Conservation (phyloP, 2,113 vertebrate genomes). For the Clarias magur region DNA sequence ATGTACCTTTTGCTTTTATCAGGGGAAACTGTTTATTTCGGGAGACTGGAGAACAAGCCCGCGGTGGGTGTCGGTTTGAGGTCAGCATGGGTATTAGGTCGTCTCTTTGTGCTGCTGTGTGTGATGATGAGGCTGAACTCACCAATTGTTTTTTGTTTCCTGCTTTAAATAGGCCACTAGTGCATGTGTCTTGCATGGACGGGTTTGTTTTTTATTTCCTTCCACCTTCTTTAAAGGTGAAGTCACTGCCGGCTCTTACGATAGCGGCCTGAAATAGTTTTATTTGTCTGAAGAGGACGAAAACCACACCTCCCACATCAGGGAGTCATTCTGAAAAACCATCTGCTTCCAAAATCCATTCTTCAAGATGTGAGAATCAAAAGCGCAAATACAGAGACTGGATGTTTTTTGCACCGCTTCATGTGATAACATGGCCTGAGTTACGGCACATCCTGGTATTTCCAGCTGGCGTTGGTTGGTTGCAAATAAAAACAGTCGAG, state of each 20-base stretch:
- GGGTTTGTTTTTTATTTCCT: not conserved
- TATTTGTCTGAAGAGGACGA: not conserved
- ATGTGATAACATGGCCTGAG: not conserved
- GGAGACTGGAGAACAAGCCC: not conserved
- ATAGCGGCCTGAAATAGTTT: not conserved
- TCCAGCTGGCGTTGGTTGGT: not conserved
- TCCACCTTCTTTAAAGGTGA: not conserved
- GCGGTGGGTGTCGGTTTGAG: not conserved
- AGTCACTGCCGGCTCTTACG: not conserved
- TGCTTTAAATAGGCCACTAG: conserved; percentile 5
- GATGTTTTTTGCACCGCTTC: not conserved
- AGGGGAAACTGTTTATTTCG: not conserved
- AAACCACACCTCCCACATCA: not conserved
- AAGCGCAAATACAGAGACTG: not conserved
- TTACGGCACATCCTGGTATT: not conserved
- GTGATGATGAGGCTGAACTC: not conserved
- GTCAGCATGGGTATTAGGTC: not conserved
- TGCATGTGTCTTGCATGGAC: not conserved
- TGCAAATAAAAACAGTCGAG: not conserved
- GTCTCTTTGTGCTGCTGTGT: not conserved
- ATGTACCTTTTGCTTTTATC: no score
- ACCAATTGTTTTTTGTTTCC: not conserved
- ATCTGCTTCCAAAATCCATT: not conserved
- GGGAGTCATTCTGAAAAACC: not conserved
- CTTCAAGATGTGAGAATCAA: not conserved